A percentile compares a stretch with the other conserved stretches of the same genome.
These are phyloP conservation scores for Enteromius fasciolatus DNA, from an alignment of 2,797 vertebrate species.

Conservation along the genomic window DNA sequence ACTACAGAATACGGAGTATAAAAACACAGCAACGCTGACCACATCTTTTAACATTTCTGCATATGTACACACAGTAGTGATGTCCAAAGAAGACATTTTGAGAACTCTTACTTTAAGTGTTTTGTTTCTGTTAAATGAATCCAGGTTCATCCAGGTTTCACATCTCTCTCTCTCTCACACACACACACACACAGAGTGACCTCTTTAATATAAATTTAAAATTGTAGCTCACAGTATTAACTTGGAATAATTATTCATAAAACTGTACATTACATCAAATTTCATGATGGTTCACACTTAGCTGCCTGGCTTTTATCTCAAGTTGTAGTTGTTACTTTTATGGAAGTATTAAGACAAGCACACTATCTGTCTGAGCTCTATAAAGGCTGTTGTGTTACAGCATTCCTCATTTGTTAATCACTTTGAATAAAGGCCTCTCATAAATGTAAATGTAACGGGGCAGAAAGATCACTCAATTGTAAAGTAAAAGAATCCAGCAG, in stretches of 20 bases:
- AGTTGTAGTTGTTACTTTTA: not conserved
- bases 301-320: not conserved
- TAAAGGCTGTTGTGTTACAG: not conserved
- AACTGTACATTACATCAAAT: constrained; percentile 17
- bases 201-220: not conserved
- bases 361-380: not conserved
- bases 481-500: constrained; percentile 20
- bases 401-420: constrained; percentile 15
- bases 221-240: not conserved
- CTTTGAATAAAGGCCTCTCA: constrained; percentile 40
- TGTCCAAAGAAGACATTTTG: not conserved
- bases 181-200: not conserved
- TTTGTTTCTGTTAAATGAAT: not conserved
- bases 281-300: not conserved
- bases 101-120: not conserved
- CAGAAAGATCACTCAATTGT: not conserved
- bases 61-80: not conserved
- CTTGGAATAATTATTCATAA: constrained; percentile 10
- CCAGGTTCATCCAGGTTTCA: too few species aligned
- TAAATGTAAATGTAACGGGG: constrained; percentile 34
- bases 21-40: not conserved
- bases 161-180: not conserved
- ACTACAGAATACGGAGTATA: not conserved
- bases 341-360: constrained; percentile 10
- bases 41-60: not conserved